These are phyloP conservation scores for Luffia ferchaultella DNA, from an alignment of 2,888 invertebrate species.

Conservation along the genomic window DNA sequence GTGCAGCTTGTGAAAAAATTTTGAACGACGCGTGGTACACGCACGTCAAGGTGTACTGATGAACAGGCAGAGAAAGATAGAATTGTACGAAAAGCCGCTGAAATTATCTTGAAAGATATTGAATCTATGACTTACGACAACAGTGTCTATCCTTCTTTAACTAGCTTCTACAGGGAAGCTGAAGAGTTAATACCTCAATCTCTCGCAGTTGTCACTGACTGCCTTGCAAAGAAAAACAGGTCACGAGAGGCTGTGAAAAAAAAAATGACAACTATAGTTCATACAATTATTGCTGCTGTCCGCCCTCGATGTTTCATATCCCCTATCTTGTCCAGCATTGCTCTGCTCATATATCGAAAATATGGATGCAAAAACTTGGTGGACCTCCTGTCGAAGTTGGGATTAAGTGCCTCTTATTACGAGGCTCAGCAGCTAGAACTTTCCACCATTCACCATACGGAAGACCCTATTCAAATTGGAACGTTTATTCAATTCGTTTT, in stretches of 20 bases:
- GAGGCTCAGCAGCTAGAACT: conserved; percentile 18
- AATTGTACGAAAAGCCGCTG: conserved; percentile 16
- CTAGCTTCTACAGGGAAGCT: conserved; percentile 22
- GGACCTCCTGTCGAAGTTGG: conserved; percentile 17
- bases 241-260: conserved; percentile 23
- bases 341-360: conserved; percentile 16
- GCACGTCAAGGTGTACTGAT: conserved; percentile 19
- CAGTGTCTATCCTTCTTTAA: conserved; percentile 21
- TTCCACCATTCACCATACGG: too few relatives aligned
- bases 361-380: conserved; percentile 17
- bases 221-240: too few relatives aligned
- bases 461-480: conserved; percentile 16
- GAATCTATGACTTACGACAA: conserved; percentile 15
- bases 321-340: conserved; percentile 14
- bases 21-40: conserved; percentile 20
- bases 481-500: conserved; percentile 18
- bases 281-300: conserved; percentile 16
- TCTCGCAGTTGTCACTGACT: conserved; percentile 21
- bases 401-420: conserved; percentile 19
- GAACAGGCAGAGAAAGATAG: conserved; percentile 20
- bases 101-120: conserved; percentile 17
- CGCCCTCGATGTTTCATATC: conserved; percentile 14
- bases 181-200: conserved; percentile 23
- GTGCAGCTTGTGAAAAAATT: conserved; percentile 15
- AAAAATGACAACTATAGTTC: conserved; percentile 21